Conservation (phyloP, 2,113 vertebrate genomes). For the Ranitomeya variabilis region DNA sequence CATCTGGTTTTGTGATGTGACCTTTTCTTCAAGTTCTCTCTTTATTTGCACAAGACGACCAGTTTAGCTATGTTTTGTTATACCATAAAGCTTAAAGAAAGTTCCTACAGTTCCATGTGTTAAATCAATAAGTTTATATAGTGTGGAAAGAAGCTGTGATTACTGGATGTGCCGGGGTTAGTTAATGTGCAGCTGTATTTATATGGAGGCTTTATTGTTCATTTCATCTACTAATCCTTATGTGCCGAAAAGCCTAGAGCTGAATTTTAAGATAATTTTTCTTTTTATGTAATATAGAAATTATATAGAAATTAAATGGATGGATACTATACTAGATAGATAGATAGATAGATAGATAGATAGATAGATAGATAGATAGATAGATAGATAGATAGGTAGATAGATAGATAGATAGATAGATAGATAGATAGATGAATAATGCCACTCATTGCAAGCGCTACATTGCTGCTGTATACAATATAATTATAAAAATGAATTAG, state of each 20-base stretch:
- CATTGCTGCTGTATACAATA: too few species aligned
- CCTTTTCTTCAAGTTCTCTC: slow-evolving; percentile 5
- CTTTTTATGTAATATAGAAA: too few species aligned
- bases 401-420: not conserved
- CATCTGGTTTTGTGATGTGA: slow-evolving; percentile 15
- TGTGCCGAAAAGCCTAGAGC: not conserved
- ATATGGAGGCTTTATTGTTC: not conserved
- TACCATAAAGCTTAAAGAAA: not conserved
- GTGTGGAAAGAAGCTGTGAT: not conserved
- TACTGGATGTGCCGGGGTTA: not conserved
- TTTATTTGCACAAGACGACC: slow-evolving; percentile 15
- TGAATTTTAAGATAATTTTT: not conserved
- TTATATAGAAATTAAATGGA: too few species aligned
- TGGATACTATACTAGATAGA: too few species aligned
- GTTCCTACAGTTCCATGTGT: not conserved
- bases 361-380: not conserved
- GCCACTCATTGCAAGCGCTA: too few species aligned
- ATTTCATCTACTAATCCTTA: not conserved
- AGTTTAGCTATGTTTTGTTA: not conserved
- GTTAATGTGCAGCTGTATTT: not conserved
- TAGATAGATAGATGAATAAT: not conserved
- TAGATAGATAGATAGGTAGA: not conserved
- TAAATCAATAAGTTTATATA: not conserved
- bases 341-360: not conserved
- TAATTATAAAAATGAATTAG: too few species aligned